phyloP scores from a whole-genome alignment of 2,113 vertebrate species.

The Cebidichthys violaceus region DNA sequence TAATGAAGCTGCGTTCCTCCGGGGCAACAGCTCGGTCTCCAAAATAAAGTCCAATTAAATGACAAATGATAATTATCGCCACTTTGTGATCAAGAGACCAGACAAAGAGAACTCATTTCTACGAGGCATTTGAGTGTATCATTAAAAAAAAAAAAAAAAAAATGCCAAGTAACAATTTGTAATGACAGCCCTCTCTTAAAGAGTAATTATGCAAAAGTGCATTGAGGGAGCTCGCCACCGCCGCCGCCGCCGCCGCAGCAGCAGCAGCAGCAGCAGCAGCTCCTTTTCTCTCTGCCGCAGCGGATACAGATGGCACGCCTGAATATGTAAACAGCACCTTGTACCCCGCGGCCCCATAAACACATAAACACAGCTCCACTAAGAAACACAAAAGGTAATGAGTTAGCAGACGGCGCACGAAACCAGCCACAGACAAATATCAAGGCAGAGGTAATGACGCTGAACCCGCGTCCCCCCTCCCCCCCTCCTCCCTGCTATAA shows the following conservation, averaged over 20 bases:
- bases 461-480: constrained; percentile 31
- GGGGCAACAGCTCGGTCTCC: neutral
- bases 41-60: constrained; percentile 35
- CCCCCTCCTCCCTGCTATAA: neutral
- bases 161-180: constrained; percentile 22
- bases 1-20: constrained; percentile 38
- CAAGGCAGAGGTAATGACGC: constrained; percentile 64
- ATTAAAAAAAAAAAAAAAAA: constrained; percentile 8
- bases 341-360: constrained; percentile 40
- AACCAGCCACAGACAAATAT: constrained; percentile 54
- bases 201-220: constrained; percentile 35
- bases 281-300: constrained; percentile 14
- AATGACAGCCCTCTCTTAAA: constrained; percentile 19
- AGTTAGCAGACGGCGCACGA: constrained; percentile 31
- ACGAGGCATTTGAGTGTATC: neutral
- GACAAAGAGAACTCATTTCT: constrained; percentile 29
- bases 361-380: constrained; percentile 49
- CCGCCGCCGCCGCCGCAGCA: too few relatives aligned
- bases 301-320: constrained; percentile 52
- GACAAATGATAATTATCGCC: constrained; percentile 30
- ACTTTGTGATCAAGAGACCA: constrained; percentile 13
- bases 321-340: constrained; percentile 51
- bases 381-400: constrained; percentile 61
- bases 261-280: neutral
- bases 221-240: neutral